Conservation (phyloP, 2,113 vertebrate species). For the Xiphorhynchus elegans region DNA sequence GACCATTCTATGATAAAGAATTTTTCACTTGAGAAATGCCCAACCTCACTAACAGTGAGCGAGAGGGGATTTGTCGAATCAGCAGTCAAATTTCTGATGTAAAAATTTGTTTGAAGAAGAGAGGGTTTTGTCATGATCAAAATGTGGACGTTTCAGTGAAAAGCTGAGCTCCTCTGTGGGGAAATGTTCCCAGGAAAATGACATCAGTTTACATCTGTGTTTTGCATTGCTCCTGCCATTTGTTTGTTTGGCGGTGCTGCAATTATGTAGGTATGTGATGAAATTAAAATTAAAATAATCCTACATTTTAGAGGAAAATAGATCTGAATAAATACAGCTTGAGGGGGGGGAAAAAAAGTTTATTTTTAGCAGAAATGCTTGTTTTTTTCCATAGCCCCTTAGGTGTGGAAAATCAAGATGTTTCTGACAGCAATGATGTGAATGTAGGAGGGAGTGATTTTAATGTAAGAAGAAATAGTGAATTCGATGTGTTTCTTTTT, state of each 20-base stretch:
- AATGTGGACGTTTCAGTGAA: not conserved
- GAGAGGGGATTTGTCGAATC: not conserved
- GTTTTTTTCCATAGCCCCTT: not conserved
- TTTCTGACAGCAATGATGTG: conserved; percentile 40
- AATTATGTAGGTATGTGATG: not conserved
- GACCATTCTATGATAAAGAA: not conserved
- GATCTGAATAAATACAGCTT: not conserved
- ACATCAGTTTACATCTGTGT: not conserved
- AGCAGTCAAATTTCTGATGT: not conserved
- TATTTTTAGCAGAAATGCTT: conserved; percentile 27
- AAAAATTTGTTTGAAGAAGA: not conserved
- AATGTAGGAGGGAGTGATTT: conserved; percentile 40
- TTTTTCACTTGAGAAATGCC: not conserved
- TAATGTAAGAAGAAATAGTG: conserved; percentile 15
- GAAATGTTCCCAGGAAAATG: not conserved
- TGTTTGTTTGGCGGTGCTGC: not conserved
- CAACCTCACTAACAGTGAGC: not conserved
- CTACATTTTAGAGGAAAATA: not conserved
- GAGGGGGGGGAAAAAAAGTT: not conserved
- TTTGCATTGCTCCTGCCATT: not conserved
- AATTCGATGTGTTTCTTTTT: not conserved
- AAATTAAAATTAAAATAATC: not conserved
- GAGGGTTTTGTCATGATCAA: not conserved
- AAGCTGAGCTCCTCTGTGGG: not conserved
- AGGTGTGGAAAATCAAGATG: conserved; percentile 22